Conservation (phyloP, 2,888 invertebrate genomes). For the Coremacera marginata region DNA sequence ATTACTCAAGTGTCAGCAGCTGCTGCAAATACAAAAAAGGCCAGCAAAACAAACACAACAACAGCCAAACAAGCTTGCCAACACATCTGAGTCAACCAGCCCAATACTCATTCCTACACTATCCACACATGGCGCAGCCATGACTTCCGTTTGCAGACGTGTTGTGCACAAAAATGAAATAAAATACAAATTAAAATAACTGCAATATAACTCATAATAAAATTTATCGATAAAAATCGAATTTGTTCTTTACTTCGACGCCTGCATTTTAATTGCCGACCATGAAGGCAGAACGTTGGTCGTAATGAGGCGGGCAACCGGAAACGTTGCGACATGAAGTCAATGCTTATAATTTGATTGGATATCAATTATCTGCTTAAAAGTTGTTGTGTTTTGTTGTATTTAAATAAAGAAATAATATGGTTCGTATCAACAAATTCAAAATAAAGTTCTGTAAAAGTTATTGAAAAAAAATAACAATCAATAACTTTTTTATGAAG, state of each 20-base stretch:
- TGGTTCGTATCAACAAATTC: no score
- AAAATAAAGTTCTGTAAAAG: no score
- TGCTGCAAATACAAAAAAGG: not conserved
- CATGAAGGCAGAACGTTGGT: not conserved
- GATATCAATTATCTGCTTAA: no score
- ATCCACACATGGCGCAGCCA: not conserved
- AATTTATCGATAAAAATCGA: slow-evolving; percentile 27
- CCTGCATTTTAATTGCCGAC: slow-evolving; percentile 20
- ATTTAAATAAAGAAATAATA: no score
- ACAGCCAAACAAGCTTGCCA: not conserved
- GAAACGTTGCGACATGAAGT: no score
- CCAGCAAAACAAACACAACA: not conserved
- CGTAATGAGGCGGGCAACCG: no score
- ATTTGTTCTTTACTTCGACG: slow-evolving; percentile 6
- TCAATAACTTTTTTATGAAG: no score
- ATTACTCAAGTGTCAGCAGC: slow-evolving; percentile 20
- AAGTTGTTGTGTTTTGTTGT: no score
- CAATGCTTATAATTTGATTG: no score
- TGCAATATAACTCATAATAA: slow-evolving; percentile 24
- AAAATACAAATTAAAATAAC: slow-evolving; percentile 17
- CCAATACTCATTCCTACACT: not conserved
- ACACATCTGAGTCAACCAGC: not conserved
- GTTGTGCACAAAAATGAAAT: not conserved
- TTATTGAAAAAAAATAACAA: no score
- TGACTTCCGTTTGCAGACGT: not conserved